phyloP scores from a whole-genome alignment of 2,888 invertebrate species.

The Cecidostiba fungosa region DNA sequence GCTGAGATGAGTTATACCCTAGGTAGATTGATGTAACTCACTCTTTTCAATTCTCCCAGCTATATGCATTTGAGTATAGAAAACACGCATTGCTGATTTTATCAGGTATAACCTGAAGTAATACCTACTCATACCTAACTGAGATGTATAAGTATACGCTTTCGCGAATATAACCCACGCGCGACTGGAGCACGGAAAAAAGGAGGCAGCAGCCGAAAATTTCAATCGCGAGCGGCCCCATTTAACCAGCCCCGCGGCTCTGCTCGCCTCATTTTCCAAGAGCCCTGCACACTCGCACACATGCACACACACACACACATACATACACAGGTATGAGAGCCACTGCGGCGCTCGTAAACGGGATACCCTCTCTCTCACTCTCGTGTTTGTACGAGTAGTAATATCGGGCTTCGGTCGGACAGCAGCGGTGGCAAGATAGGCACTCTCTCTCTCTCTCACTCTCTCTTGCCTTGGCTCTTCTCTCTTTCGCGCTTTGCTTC shows the following conservation, averaged over 20 bases:
- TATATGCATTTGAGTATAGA: too few relatives aligned
- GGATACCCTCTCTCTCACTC: not conserved
- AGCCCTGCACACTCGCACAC: not conserved
- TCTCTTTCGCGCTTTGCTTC: not conserved
- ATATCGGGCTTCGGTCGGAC: slow-evolving; percentile 73
- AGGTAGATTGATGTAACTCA: too few relatives aligned
- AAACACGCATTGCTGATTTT: not conserved
- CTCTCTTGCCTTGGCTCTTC: not conserved
- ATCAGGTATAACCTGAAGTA: not conserved
- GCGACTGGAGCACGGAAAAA: not conserved
- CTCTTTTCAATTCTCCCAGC: too few relatives aligned
- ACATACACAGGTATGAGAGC: not conserved
- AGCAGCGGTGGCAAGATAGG: slow-evolving; percentile 49
- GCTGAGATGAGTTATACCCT: too few relatives aligned
- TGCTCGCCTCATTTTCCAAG: slow-evolving; percentile 24
- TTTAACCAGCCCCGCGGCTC: slow-evolving; percentile 33
- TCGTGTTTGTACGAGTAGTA: slow-evolving; percentile 76
- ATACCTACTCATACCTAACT: not conserved
- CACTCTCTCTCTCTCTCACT: not conserved
- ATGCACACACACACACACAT: not conserved
- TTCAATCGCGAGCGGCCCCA: slow-evolving; percentile 14
- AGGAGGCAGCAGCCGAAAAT: slow-evolving; percentile 13
- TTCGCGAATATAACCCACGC: not conserved
- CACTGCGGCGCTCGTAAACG: too few relatives aligned
- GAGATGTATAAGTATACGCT: not conserved